phyloP scores from a whole-genome alignment of 2,888 invertebrate genomes.

The Rhagium mordax region DNA sequence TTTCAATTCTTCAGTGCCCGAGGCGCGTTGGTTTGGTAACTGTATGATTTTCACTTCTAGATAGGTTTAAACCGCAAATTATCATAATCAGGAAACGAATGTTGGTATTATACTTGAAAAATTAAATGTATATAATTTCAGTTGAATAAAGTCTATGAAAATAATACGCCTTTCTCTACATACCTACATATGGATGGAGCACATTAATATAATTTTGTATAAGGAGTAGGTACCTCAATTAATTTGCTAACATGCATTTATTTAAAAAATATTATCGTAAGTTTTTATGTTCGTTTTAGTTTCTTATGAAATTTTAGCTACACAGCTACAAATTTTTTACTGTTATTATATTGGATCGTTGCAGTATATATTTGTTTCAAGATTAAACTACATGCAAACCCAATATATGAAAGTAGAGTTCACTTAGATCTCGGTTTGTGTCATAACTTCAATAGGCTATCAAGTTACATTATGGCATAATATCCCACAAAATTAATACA shows the following conservation, averaged over 20 bases:
- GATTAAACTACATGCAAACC: not conserved
- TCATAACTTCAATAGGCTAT: not conserved
- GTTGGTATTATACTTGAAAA: not conserved
- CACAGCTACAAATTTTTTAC: too few relatives aligned
- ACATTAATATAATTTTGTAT: too few relatives aligned
- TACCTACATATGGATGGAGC: too few relatives aligned
- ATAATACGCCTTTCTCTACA: too few relatives aligned
- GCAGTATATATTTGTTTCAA: too few relatives aligned
- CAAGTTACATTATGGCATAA: not conserved
- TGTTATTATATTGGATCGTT: too few relatives aligned
- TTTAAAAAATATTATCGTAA: too few relatives aligned
- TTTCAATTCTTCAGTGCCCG: not conserved
- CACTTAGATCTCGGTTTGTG: not conserved
- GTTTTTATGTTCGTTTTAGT: too few relatives aligned
- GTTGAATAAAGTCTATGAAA: not conserved
- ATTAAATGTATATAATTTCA: not conserved
- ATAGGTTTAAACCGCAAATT: not conserved
- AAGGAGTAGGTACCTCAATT: too few relatives aligned
- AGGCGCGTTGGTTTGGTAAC: not conserved
- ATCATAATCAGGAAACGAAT: not conserved
- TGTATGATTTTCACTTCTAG: not conserved
- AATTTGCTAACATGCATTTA: too few relatives aligned
- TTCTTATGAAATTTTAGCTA: too few relatives aligned
- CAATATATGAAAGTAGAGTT: slow-evolving; percentile 6
- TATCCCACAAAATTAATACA: not conserved